phyloP scores from a whole-genome alignment of 2,113 vertebrate species.

The Delphinus delphis region DNA sequence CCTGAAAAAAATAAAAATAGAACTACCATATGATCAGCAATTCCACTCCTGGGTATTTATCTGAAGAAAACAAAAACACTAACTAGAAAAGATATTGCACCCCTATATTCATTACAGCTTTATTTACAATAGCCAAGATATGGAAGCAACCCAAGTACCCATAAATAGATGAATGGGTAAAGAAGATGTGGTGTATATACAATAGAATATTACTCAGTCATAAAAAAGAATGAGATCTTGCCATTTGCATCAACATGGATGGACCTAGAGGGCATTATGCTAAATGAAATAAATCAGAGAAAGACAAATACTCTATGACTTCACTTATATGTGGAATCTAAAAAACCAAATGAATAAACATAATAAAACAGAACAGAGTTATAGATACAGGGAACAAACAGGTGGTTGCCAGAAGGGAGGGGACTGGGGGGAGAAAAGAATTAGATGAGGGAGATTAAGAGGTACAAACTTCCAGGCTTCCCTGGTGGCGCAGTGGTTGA shows the following conservation, averaged over 20 bases:
- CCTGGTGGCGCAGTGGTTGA: no score
- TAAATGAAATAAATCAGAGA: no score
- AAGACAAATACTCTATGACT: no score
- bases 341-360: no score
- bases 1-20: background rate
- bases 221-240: background rate
- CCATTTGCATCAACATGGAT: background rate
- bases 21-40: background rate
- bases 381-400: no score
- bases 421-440: no score
- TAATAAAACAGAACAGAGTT: no score
- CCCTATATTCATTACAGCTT: background rate
- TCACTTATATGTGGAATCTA: no score
- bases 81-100: background rate
- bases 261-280: background rate
- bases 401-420: no score
- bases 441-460: no score
- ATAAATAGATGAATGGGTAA: background rate
- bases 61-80: background rate
- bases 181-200: background rate
- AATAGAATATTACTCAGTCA: background rate
- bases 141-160: background rate
- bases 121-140: background rate
- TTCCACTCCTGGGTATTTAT: background rate
- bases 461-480: no score